phyloP scores from a whole-genome alignment of 35 echinoderm and acorn worm species.

The Heliocidaris erythrogramma region DNA sequence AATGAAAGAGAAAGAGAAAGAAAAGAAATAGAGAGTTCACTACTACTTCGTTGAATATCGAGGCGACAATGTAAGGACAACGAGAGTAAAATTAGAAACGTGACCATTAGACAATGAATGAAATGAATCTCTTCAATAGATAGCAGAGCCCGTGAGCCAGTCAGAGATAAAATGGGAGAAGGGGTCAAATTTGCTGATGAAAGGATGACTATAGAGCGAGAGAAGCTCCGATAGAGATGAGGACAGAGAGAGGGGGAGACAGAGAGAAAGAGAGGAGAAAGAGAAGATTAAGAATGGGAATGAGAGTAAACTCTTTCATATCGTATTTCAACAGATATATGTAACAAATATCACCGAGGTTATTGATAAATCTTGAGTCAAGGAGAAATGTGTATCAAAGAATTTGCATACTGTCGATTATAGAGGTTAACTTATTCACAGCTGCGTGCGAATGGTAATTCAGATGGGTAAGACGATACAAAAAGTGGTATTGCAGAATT shows the following conservation, averaged over 20 bases:
- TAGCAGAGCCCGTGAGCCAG: background rate
- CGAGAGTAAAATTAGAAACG: background rate
- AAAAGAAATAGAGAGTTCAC: no score
- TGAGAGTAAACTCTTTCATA: background rate
- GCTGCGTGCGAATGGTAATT: background rate
- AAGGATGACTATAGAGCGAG: background rate
- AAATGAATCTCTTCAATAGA: slow-evolving; percentile 5
- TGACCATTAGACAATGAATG: slow-evolving; percentile 17
- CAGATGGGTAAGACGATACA: slow-evolving; percentile 35
- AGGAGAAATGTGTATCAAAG: background rate
- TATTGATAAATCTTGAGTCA: slow-evolving; percentile 13
- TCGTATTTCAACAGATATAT: background rate
- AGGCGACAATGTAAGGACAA: background rate
- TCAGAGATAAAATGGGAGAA: background rate
- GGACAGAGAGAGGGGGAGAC: background rate
- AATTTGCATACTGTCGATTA: slow-evolving; percentile 16
- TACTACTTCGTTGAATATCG: background rate
- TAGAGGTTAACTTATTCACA: slow-evolving; percentile 45
- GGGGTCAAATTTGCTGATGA: slow-evolving; percentile 8
- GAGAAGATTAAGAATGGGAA: background rate
- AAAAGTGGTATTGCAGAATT: slow-evolving; percentile 40
- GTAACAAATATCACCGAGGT: background rate
- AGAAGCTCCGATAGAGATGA: background rate
- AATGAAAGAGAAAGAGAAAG: background rate
- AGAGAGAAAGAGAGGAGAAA: background rate